A percentile compares a stretch with the other conserved stretches of the same genome.
Conservation (phyloP, 2,888 invertebrate species). For the Sabatieria punctata region DNA sequence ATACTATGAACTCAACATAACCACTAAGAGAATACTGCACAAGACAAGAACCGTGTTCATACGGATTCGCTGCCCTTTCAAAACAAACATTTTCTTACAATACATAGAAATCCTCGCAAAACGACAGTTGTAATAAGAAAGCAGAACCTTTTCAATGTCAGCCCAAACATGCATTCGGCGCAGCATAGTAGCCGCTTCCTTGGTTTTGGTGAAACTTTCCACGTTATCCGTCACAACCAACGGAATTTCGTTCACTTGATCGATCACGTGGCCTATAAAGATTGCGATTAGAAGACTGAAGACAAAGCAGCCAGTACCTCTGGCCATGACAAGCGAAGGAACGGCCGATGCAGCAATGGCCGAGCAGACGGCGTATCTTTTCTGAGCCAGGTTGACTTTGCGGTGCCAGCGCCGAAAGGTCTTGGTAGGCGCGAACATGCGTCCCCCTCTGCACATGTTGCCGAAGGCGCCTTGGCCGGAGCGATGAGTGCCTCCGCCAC, state of each 20-base stretch:
- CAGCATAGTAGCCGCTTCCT: constrained; percentile 87
- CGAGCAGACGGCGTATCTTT: constrained; percentile 83
- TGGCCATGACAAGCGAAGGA: constrained; percentile 87
- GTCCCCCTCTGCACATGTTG: constrained; percentile 99
- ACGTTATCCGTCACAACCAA: constrained; percentile 89
- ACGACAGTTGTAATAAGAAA: no score
- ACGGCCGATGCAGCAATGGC: constrained; percentile 93
- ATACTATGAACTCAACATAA: no score
- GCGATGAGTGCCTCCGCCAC: constrained; percentile 98
- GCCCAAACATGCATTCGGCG: constrained; percentile 86
- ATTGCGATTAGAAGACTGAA: no score
- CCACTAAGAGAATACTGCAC: no score
- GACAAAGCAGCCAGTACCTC: constrained; percentile 42
- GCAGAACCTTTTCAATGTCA: constrained; percentile 95
- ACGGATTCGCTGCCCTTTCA: no score
- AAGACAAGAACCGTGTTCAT: no score
- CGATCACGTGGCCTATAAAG: constrained; percentile 42
- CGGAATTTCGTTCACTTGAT: constrained; percentile 84
- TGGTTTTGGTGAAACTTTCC: constrained; percentile 83
- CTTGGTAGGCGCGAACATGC: constrained; percentile 99
- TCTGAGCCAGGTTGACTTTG: constrained; percentile 84
- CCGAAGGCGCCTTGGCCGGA: constrained; percentile 99
- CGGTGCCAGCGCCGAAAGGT: constrained; percentile 96
- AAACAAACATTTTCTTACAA: no score
- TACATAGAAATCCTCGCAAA: no score